Conservation (phyloP, 2,113 vertebrate species). For the Oplegnathus fasciatus region DNA sequence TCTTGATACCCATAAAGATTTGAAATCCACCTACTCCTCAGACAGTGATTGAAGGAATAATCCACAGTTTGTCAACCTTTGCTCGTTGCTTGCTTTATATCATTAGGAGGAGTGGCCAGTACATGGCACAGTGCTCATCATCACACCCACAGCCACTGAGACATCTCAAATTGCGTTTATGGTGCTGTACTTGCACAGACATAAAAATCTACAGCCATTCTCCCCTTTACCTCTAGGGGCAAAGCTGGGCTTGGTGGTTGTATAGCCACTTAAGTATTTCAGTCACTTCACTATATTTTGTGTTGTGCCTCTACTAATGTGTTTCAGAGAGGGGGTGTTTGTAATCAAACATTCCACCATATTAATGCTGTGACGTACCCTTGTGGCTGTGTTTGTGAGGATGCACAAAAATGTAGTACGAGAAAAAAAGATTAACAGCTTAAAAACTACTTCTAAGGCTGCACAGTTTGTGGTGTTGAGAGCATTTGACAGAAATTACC, state of each 20-base stretch:
- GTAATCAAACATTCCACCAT: background rate
- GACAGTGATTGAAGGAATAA: slow-evolving; percentile 23
- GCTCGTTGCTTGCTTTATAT: background rate
- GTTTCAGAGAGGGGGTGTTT: background rate
- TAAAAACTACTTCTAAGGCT: background rate
- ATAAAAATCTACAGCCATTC: background rate
- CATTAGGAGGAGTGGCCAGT: background rate
- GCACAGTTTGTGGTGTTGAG: background rate
- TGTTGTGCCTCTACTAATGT: background rate
- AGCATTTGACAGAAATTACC: too few relatives aligned
- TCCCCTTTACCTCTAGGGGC: background rate
- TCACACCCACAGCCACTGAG: background rate
- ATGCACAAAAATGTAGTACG: background rate
- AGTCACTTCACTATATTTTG: background rate
- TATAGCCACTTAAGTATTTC: background rate
- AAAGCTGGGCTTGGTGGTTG: background rate
- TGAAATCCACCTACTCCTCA: slow-evolving; percentile 37
- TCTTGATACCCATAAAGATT: slow-evolving; percentile 40
- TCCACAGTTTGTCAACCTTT: slow-evolving; percentile 24
- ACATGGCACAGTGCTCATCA: background rate
- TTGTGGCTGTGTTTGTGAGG: background rate
- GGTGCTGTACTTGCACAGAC: background rate
- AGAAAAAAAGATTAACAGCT: background rate
- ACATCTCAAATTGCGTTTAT: background rate
- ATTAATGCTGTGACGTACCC: background rate